Evolutionary conservation across 2,888 invertebrate species (phyloP).

Genomic region (Luffia ferchaultella): DNA sequence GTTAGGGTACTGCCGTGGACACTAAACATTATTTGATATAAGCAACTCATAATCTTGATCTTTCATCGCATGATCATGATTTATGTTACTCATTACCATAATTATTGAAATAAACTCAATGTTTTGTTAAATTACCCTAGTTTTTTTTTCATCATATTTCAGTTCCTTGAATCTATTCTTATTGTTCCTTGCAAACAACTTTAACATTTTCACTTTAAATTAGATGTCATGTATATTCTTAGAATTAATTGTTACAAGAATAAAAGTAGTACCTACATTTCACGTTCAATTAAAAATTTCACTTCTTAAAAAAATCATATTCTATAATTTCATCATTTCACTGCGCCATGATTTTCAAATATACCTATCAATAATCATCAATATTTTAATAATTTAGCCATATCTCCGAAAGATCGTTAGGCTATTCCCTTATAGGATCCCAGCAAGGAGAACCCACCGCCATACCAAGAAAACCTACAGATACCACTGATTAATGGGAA

Average conservation of each 20-base stretch:
- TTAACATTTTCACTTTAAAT: too few species aligned
- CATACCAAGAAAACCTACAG: slow-evolving; percentile 76
- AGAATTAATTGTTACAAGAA: too few species aligned
- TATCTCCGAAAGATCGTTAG: slow-evolving; percentile 18
- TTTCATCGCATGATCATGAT: not conserved
- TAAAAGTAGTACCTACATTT: too few species aligned
- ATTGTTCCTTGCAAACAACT: too few species aligned
- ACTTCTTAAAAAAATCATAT: too few species aligned
- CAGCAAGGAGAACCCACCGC: slow-evolving; percentile 40
- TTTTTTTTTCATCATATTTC: slow-evolving; percentile 20
- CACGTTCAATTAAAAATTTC: too few species aligned
- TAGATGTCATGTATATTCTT: too few species aligned
- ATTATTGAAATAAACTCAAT: slow-evolving; percentile 33
- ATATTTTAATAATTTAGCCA: too few species aligned
- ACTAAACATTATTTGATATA: slow-evolving; percentile 10
- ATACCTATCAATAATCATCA: too few species aligned
- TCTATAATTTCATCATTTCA: too few species aligned
- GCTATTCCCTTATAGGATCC: slow-evolving; percentile 43
- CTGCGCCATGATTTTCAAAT: too few species aligned
- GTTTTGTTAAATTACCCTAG: slow-evolving; percentile 31
- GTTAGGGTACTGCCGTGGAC: slow-evolving; percentile 46
- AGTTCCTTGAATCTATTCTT: not conserved
- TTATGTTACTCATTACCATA: not conserved
- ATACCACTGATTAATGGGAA: slow-evolving; percentile 89
- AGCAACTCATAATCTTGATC: not conserved